Evolutionary conservation across 1,140 invertebrate species (phyloP).

Genomic region (Bombus huntii): DNA sequence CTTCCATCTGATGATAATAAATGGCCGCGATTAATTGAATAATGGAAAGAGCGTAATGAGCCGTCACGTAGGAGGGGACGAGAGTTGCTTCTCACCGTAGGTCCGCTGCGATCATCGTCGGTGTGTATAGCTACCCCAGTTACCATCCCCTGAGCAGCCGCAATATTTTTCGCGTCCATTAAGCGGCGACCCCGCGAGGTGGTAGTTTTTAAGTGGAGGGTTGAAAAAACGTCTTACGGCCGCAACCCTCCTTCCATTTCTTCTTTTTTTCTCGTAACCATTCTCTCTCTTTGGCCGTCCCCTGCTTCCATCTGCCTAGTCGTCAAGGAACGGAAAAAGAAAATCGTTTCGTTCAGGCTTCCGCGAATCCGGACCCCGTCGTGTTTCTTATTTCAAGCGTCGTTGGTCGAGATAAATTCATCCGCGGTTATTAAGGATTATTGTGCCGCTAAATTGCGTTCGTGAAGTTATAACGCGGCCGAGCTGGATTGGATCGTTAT

Average conservation of each 20-base stretch:
- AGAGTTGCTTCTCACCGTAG: conserved; percentile 66
- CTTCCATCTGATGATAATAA: conserved; percentile 71
- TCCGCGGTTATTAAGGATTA: conserved; percentile 53
- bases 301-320: not conserved
- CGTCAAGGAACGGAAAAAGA: not conserved
- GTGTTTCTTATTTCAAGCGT: conserved; percentile 65
- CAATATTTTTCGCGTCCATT: conserved; percentile 70
- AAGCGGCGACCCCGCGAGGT: conserved; percentile 56
- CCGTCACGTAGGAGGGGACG: conserved; percentile 40
- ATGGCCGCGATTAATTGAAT: conserved; percentile 77
- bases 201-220: conserved; percentile 62
- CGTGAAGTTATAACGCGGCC: not conserved
- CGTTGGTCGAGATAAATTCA: conserved; percentile 62
- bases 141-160: conserved; percentile 40
- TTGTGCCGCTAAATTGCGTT: conserved; percentile 36
- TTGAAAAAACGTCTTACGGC: conserved; percentile 49
- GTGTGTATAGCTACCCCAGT: conserved; percentile 48
- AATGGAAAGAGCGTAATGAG: conserved; percentile 77
- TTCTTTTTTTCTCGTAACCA: not conserved
- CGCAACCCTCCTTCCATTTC: conserved; percentile 18
- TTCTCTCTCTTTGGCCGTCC: conserved; percentile 7
- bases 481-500: not conserved
- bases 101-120: conserved; percentile 62
- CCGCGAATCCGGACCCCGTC: not conserved
- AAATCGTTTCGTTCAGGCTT: conserved; percentile 24